phyloP scores from a whole-genome alignment of 2,888 invertebrate genomes.

The Ichneumon xanthorius region DNA sequence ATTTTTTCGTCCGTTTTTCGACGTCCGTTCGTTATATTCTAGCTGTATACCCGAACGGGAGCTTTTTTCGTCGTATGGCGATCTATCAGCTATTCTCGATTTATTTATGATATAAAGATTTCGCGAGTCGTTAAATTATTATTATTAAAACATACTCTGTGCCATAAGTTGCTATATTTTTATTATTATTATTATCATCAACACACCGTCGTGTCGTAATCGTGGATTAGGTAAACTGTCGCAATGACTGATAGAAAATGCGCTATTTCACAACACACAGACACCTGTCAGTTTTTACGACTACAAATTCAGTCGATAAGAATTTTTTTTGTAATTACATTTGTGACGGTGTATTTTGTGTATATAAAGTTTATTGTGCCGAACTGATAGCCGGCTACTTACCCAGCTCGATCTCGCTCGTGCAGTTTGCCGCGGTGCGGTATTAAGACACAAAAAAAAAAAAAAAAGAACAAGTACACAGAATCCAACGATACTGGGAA shows the following conservation, averaged over 20 bases:
- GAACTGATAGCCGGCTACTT: constrained; percentile 36
- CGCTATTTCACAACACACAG: constrained; percentile 7
- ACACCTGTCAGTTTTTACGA: constrained; percentile 3
- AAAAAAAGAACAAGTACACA: constrained; percentile 49
- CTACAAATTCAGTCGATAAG: constrained; percentile 26
- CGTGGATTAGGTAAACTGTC: constrained; percentile 25
- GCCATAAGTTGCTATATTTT: constrained; percentile 79
- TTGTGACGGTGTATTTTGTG: constrained; percentile 73
- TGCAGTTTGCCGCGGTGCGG: constrained; percentile 54
- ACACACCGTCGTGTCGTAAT: constrained; percentile 13
- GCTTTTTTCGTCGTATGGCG: constrained; percentile 37
- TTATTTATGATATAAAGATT: constrained; percentile 62
- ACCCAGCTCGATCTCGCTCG: constrained; percentile 30
- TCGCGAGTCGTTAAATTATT: constrained; percentile 64
- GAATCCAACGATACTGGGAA: not conserved
- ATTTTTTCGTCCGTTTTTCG: constrained; percentile 58
- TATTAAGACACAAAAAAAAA: constrained; percentile 45
- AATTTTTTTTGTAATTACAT: constrained; percentile 76
- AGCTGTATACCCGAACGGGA: constrained; percentile 36
- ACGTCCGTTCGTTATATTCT: constrained; percentile 58
- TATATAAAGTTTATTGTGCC: constrained; percentile 74
- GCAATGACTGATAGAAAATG: constrained; percentile 33
- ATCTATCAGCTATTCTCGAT: constrained; percentile 51
- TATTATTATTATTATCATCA: constrained; percentile 62
- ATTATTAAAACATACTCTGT: constrained; percentile 75